Base-by-base conservation (phyloP, 1,140 invertebrate species). In the Papilio aristodemus region DNA sequence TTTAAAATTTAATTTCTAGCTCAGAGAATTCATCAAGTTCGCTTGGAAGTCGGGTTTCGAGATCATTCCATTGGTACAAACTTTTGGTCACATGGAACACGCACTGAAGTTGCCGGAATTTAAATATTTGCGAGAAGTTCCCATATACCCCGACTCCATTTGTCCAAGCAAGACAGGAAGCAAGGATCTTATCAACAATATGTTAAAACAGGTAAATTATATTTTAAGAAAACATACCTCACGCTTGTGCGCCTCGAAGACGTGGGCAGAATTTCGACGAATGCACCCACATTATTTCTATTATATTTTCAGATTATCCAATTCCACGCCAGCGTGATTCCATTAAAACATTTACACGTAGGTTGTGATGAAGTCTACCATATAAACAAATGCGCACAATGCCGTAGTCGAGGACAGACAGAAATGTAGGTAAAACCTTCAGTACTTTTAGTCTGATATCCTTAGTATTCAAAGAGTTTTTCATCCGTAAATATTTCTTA, bases 51-150 rank as follows among this genome's bases (percentile, higher is more conserved):
- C 69, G 0, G 92, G 94, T 0, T 90, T 99, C 1, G 94, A 96
- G 71, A 94, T 99, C 2, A 96, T 99, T 77, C 98, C 98, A 17
- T 92, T 99, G 4, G 93, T 99, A 8, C 98, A 99, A 92, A 99
- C 98, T 5, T 98, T 99, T 92, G 98, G 98, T 2, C 98, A 99
- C 88, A 87, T 98, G 84, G 97, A 99, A 93, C 98, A 96, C 92
- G 95, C 95, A 0, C 89, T 99, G 50, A 99, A 99, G 86, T 93
- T 96, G 71, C 84, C 94, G 36, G 93, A 96, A 75, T 98, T 96
- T 85, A 84, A 93, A 66, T 93, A 95, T 58, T 86, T 98, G 27
- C 92, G 97, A 67, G 98, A 99, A 93, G 93, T 96, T 0, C 93
- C 93, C 8, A 89, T 93, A 7, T 95, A 95, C 85, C 96, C 97